Conservation (phyloP, 2,113 vertebrate genomes). For the Microtus richardsoni region DNA sequence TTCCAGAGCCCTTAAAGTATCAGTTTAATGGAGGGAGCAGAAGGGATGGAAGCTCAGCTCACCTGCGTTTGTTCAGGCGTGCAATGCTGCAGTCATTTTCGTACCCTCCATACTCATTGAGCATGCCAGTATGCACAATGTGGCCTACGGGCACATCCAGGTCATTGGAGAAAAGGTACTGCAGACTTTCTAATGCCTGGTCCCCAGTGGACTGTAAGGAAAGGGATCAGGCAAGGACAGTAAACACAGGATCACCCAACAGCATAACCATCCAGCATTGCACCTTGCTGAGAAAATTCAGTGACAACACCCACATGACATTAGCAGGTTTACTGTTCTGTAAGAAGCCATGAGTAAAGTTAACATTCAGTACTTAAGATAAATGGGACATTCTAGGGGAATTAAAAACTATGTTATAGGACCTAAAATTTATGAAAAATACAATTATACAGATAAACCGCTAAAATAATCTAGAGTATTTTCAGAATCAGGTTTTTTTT, state of each 20-base stretch:
- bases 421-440: slow-evolving; percentile 7
- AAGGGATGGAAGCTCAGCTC: fast-evolving
- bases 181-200: slow-evolving; percentile 93
- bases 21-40: too few relatives aligned
- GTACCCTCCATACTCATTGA: slow-evolving; percentile 95
- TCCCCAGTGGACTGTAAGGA: slow-evolving; percentile 90
- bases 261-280: fast-evolving
- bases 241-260: background rate
- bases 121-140: slow-evolving; percentile 98
- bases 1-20: background rate
- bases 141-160: slow-evolving; percentile 97
- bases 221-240: slow-evolving; percentile 15
- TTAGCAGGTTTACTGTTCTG: background rate
- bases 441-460: background rate
- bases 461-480: background rate
- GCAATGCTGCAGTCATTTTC: slow-evolving; percentile 99
- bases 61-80: slow-evolving; percentile 96
- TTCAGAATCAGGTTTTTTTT: background rate
- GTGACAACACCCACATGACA: fast-evolving
- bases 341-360: background rate
- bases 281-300: background rate
- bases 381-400: background rate
- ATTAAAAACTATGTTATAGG: background rate
- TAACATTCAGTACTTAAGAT: background rate
- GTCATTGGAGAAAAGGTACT: slow-evolving; percentile 96